These are phyloP conservation scores for Podarcis siculus DNA, from an alignment of 2,797 vertebrate species.

Conservation along the genomic window DNA sequence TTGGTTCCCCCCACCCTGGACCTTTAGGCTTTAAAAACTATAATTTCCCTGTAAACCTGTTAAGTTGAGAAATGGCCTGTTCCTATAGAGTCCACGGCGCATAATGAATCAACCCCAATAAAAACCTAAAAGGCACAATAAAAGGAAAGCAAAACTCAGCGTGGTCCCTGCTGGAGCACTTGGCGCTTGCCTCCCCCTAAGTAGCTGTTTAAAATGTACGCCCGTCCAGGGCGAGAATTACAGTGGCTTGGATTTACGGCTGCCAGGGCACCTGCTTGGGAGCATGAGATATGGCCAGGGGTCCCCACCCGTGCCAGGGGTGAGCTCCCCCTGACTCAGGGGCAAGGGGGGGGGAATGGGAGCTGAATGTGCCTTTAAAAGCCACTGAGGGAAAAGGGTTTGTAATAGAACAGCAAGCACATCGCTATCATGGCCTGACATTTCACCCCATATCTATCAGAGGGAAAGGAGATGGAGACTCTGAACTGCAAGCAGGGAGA, in stretches of 20 bases:
- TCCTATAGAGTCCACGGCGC: constrained; percentile 31
- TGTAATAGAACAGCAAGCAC: not conserved
- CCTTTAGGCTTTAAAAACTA: constrained; percentile 56
- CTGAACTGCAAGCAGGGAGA: not conserved
- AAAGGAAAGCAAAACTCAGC: constrained; percentile 1
- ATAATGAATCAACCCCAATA: constrained; percentile 62
- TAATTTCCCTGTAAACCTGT: constrained; percentile 58
- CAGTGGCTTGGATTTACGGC: not conserved
- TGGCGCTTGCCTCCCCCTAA: not conserved
- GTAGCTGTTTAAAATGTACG: not conserved
- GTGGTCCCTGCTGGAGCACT: not conserved
- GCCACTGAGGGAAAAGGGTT: not conserved
- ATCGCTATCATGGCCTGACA: constrained; percentile 17
- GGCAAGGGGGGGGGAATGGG: not conserved
- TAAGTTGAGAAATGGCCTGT: constrained; percentile 62
- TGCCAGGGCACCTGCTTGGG: not conserved
- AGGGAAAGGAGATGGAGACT: not conserved
- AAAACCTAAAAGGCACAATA: constrained; percentile 46
- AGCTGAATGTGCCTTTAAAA: not conserved
- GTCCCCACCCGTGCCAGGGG: not conserved
- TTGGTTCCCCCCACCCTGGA: not conserved
- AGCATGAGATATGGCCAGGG: not conserved
- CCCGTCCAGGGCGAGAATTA: fast-evolving
- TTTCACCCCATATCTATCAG: constrained; percentile 12
- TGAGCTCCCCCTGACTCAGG: not conserved